phyloP scores from a whole-genome alignment of 1,140 invertebrate genomes.

The Calliopsis andreniformis region DNA sequence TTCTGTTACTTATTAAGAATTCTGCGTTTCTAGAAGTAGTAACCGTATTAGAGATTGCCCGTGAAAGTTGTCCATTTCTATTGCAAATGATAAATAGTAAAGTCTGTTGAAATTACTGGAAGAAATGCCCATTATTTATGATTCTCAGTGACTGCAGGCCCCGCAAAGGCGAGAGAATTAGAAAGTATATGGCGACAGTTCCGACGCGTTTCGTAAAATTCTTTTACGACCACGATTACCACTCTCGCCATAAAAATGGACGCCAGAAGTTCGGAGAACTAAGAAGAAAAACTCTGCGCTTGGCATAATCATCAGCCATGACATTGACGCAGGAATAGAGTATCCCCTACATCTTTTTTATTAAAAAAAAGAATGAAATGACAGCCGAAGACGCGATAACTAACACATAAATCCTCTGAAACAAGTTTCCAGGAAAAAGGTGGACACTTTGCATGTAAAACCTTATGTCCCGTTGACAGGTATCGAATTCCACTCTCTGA shows the following conservation, averaged over 20 bases:
- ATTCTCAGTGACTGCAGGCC: neutral
- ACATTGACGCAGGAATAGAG: neutral
- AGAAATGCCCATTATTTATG: constrained; percentile 6
- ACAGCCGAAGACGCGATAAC: neutral
- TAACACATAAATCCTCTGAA: neutral
- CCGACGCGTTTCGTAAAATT: constrained; percentile 20
- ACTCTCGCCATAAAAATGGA: constrained; percentile 5
- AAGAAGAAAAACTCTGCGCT: neutral
- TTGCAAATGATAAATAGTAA: constrained; percentile 1
- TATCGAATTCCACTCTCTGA: neutral
- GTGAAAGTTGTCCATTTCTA: constrained; percentile 10
- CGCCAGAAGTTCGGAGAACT: neutral
- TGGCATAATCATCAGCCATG: neutral
- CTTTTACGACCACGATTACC: constrained; percentile 35
- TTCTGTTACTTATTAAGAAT: no score
- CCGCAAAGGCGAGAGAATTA: constrained; percentile 14
- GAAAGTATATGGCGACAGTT: constrained; percentile 25
- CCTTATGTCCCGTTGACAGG: neutral
- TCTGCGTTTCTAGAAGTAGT: no score
- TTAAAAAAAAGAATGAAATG: neutral
- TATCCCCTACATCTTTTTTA: neutral
- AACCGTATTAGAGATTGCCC: neutral
- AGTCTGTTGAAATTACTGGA: constrained; percentile 6
- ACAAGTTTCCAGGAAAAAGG: no score
- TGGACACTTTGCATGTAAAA: neutral